Base-by-base conservation (phyloP, 2,113 vertebrate genomes). In the Colius striatus region DNA sequence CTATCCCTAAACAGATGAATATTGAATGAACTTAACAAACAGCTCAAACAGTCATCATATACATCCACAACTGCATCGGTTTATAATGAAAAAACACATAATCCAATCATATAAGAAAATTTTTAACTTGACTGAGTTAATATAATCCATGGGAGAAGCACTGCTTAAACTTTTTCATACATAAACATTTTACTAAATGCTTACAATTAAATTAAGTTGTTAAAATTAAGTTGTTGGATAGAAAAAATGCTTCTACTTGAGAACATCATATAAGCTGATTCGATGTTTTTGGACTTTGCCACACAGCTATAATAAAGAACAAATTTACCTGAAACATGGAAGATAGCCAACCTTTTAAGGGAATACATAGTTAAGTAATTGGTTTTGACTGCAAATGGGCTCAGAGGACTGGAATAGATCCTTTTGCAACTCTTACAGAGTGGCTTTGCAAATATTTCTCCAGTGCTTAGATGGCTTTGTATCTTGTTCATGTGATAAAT, bases 281-380 rank as follows among this genome's bases (percentile, higher is more conserved):
- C 76, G 51, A 9, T 84, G 61, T 60, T 81, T 17, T 10, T 25
- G 72, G 58, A 61, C 13, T 75, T 87, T 60, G 55, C 15, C 32
- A 53, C 20, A 30, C 5, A 77, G 29, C 30, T 78, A 20, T 84
- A 65, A 67, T 36, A 88, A 80, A 90, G 32, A 18, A 90, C 29
- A 54, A 16, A 80, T 79, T 83, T 85, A 92, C 90, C 87, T 94
- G 85, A 90, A 95, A 79, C 23, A 12, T 88, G 63, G 94, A 94
- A 90, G 60, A 54, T 10, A 60, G 67, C 47, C 62, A 83, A 48
- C 9, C 29, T 73, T 79, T 85, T 95, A 91, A 79, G 72, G 67
- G 38, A 80, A 85, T 60, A 53, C 34, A 26, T 30, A 34, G 36
- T 57, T 70, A 85, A 54, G 47, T 55, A 91, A 93, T 83, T 83